Conservation (phyloP, 2,113 vertebrate species). For the Petrocephalus zakoni region DNA sequence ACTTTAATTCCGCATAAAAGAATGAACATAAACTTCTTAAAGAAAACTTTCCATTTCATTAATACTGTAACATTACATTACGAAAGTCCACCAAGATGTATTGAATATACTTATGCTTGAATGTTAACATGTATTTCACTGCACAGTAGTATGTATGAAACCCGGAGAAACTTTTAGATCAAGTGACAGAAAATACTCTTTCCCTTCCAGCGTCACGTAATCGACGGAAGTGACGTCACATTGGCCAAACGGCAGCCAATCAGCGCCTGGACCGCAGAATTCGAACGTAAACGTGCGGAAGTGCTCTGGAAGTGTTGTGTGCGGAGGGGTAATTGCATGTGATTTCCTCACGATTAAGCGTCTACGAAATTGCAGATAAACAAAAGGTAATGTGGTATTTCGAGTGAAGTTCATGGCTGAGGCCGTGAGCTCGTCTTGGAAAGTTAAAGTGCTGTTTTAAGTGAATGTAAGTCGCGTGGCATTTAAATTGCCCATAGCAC, state of each 20-base stretch:
- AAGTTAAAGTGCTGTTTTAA: background rate
- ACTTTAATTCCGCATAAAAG: background rate
- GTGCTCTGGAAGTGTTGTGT: background rate
- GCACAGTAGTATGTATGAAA: background rate
- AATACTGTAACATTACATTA: background rate
- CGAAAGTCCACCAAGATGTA: background rate
- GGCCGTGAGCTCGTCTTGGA: background rate
- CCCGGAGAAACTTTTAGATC: background rate
- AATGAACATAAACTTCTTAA: background rate
- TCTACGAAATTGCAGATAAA: background rate
- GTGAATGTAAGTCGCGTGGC: background rate
- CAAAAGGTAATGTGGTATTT: background rate
- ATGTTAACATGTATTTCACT: background rate
- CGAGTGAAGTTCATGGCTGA: background rate
- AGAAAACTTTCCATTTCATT: background rate
- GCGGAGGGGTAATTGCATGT: background rate
- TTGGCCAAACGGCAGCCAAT: constrained; percentile 40
- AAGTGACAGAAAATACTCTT: background rate
- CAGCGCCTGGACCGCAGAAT: constrained; percentile 39
- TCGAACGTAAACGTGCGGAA: constrained; percentile 43
- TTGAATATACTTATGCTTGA: background rate
- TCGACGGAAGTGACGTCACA: constrained; percentile 47
- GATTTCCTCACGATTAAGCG: background rate
- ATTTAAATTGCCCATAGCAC: background rate
- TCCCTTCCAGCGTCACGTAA: background rate